Percentiles rank a stretch among this genome's conserved stretches.
Evolutionary conservation across 2,888 invertebrate species (phyloP).

Genomic region (Trissonchulus latispiculum): DNA sequence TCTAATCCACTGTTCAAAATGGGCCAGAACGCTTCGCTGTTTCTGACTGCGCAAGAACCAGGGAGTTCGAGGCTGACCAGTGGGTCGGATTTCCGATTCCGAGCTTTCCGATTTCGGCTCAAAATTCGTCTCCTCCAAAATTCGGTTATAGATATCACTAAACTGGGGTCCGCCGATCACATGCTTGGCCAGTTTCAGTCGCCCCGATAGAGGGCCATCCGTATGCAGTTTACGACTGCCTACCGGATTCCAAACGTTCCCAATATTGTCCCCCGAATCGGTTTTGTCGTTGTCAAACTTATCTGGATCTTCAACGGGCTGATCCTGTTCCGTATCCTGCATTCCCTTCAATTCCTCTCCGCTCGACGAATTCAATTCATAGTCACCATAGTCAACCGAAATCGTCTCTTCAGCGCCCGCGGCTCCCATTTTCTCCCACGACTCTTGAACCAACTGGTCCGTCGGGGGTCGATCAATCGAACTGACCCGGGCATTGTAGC

Average conservation of each 20-base stretch:
- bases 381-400: neutral
- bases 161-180: neutral
- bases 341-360: neutral
- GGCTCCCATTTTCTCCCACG: neutral
- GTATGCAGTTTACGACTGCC: neutral
- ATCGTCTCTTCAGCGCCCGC: neutral
- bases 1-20: too few species aligned
- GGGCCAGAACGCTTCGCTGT: neutral
- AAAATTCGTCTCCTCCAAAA: too few species aligned
- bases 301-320: neutral
- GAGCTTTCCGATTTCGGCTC: too few species aligned
- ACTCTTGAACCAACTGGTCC: too few species aligned
- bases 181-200: slow-evolving; percentile 1
- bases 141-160: neutral
- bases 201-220: neutral
- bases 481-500: neutral
- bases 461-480: neutral
- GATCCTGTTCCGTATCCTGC: too few species aligned
- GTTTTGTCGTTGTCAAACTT: too few species aligned
- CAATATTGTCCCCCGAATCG: too few species aligned
- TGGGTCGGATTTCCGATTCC: too few species aligned
- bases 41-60: neutral
- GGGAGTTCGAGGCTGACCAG: neutral
- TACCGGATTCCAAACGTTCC: too few species aligned
- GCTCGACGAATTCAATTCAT: neutral